Evolutionary conservation across 1,140 invertebrate species (phyloP).

Genomic region (Campodea augens): DNA sequence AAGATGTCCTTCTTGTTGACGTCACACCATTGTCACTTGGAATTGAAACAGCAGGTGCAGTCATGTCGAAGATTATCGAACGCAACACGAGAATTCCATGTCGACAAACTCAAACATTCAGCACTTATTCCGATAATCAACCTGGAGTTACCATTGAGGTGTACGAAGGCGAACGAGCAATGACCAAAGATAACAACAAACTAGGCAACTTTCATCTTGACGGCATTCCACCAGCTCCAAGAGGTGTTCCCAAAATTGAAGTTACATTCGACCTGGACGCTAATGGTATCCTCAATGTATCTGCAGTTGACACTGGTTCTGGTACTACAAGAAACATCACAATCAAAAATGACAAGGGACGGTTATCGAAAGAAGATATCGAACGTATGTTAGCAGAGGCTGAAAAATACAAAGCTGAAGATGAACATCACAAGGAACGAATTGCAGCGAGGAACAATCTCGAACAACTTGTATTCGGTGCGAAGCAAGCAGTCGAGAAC

Average conservation of each 20-base stretch:
- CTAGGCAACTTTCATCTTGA: constrained; percentile 35
- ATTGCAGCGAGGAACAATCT: constrained; percentile 35
- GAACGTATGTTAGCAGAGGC: constrained; percentile 46
- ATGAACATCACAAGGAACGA: constrained; percentile 43
- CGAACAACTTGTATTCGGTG: too few species aligned
- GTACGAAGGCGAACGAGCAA: too few species aligned
- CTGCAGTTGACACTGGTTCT: constrained; percentile 38
- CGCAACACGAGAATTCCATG: constrained; percentile 43
- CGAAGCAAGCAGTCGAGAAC: too few species aligned
- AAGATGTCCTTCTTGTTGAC: too few species aligned
- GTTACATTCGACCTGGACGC: constrained; percentile 39
- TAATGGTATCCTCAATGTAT: constrained; percentile 39
- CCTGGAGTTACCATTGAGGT: too few species aligned
- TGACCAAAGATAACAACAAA: constrained; percentile 29
- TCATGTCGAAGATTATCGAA: constrained; percentile 27
- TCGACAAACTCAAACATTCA: constrained; percentile 41
- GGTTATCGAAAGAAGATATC: constrained; percentile 42
- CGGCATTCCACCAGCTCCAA: constrained; percentile 33
- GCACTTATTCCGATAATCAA: too few species aligned
- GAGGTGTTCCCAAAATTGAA: constrained; percentile 43
- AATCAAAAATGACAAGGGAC: constrained; percentile 69
- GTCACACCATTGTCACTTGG: too few species aligned
- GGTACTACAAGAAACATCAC: constrained; percentile 56
- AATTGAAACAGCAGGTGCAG: too few species aligned
- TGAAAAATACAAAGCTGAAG: constrained; percentile 48